Evolutionary conservation across 1,140 invertebrate species (phyloP), one percentile per base, ranked within the genome.

Genomic region (Meteorus sp.): DNA sequence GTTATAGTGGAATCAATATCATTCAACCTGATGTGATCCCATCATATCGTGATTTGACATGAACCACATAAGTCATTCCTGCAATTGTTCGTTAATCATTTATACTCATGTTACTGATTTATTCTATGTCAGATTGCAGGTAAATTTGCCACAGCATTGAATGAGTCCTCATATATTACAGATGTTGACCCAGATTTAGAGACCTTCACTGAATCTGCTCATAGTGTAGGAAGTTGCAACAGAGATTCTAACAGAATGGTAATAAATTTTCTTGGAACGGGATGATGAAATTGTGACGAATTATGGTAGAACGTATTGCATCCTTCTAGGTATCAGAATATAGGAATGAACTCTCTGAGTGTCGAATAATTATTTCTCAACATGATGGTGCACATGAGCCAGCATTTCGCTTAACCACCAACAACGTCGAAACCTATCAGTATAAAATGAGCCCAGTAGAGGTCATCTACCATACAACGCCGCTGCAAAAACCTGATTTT

Each of bases 111-210:
- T 27, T 23, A 19, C 56, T 56, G n/a, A n/a, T 25, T 45, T 62
- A 58, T 63, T 54, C 64, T 62, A 17, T 62, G 43, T 37, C 57
- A 81, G 79, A 67, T 80, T n/a, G 71, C 81, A 60, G 79, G 86
- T 2, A 87, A 89, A 62, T 85, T 81, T 2, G 87, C 84, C 61
- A 86, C 86, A n/a, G 98, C 98, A 76, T 83, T 99, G 11, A 97
- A 99, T 74, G 97, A 99, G 75, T 85, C 97, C 25, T 84, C 99
- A 11, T 98, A 95, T 76, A 96, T 99, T 71, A 97, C 92, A 69
- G 97, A 99, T 81, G 96, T 99, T 89, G 98, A 98, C 81, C 95
- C 93, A 35, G 97, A 99, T 80, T 92, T 96, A 2, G 96, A 95
- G 76, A 95, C 94, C 73, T 85, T 96, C 56, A 90, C 93, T 23